Percentiles rank a stretch among this genome's conserved stretches.
Conservation (phyloP, 2,888 invertebrate species). For the Phalangium opilio region DNA sequence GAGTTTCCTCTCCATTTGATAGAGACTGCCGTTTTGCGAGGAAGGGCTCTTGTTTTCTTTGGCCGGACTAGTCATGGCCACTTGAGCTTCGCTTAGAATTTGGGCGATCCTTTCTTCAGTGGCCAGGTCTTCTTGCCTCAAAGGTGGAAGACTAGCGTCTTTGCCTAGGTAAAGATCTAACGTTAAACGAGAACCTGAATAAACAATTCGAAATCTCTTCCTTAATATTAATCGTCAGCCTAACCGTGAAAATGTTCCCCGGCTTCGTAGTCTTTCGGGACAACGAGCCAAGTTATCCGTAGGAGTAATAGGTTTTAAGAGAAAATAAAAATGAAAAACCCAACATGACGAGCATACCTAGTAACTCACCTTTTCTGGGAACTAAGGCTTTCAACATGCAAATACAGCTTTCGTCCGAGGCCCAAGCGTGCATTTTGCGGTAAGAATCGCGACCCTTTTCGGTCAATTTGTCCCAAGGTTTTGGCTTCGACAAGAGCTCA, state of each 20-base stretch:
- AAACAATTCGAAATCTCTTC: too few species aligned
- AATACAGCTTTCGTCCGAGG: conserved; percentile 92
- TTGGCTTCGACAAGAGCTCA: conserved; percentile 93
- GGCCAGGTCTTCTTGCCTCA: conserved; percentile 44
- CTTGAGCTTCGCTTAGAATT: conserved; percentile 81
- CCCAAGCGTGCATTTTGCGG: conserved; percentile 99
- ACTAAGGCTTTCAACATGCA: conserved; percentile 93
- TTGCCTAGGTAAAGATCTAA: conserved; percentile 43
- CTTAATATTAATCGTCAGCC: too few species aligned
- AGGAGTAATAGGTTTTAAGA: too few species aligned
- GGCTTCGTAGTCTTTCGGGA: too few species aligned
- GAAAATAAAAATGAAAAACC: too few species aligned
- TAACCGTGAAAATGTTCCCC: too few species aligned
- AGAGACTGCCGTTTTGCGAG: background rate
- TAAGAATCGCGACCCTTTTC: conserved; percentile 99
- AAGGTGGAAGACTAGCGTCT: conserved; percentile 48
- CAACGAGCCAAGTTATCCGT: too few species aligned
- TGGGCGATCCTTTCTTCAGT: conserved; percentile 86
- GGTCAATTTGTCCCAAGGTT: conserved; percentile 98
- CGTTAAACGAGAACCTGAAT: too few species aligned
- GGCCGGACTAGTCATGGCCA: conserved; percentile 47
- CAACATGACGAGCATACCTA: too few species aligned
- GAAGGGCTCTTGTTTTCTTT: background rate
- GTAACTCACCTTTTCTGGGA: conserved; percentile 70
- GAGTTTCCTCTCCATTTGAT: background rate